These are phyloP conservation scores for Syncerus caffer DNA, from an alignment of 2,797 vertebrate genomes.

Conservation along the genomic window DNA sequence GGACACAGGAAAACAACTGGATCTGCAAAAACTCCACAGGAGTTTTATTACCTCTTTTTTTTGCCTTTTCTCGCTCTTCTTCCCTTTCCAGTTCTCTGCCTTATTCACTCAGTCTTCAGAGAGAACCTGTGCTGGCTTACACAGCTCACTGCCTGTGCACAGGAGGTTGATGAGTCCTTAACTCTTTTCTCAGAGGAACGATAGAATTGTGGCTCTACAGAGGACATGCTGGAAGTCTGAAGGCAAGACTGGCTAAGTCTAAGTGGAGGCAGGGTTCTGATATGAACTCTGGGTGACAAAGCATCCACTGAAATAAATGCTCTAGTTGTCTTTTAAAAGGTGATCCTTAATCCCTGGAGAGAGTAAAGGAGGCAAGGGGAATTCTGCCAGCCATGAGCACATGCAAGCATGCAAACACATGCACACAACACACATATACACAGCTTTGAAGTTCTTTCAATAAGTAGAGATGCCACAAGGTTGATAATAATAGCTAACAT, in stretches of 20 bases:
- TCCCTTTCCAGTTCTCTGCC: background rate
- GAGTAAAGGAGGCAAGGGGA: background rate
- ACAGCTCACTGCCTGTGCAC: background rate
- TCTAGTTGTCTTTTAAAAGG: background rate
- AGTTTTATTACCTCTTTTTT: background rate
- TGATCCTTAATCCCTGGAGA: background rate
- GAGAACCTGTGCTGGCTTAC: background rate
- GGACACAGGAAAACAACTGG: background rate
- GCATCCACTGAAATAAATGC: background rate
- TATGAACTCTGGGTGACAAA: background rate
- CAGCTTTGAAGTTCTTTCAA: background rate
- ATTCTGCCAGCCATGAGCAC: background rate
- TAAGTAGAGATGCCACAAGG: background rate
- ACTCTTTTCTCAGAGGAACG: background rate
- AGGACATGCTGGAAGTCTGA: background rate
- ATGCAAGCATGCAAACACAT: rapidly evolving
- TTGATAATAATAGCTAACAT: background rate
- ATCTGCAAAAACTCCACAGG: background rate
- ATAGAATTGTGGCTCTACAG: background rate
- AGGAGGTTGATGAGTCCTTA: no score
- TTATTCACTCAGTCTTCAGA: background rate
- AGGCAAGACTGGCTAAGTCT: background rate
- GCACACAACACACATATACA: background rate
- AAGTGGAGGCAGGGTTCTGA: background rate
- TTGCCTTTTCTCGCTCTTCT: background rate